Evolutionary conservation across 2,888 invertebrate genomes (phyloP).

Genomic region (Phorcus lineatus): DNA sequence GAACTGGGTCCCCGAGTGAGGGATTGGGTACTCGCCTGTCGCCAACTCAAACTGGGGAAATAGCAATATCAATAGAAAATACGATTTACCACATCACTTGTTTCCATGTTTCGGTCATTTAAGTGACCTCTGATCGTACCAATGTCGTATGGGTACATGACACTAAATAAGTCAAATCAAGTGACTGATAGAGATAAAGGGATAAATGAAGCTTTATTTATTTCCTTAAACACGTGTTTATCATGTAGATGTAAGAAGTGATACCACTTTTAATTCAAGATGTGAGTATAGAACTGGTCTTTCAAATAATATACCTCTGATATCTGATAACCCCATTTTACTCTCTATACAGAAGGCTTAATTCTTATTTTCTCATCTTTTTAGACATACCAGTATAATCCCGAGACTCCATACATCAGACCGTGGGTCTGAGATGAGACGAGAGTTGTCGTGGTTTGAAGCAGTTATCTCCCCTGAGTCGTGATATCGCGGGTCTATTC

Average conservation of each 20-base stretch:
- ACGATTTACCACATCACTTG: not conserved
- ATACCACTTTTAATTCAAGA: too few relatives aligned
- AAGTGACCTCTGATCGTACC: too few relatives aligned
- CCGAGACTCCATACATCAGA: slow-evolving; percentile 11
- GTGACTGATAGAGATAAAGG: too few relatives aligned
- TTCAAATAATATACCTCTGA: too few relatives aligned
- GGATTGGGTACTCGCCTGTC: not conserved
- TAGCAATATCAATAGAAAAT: not conserved
- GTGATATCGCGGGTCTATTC: not conserved
- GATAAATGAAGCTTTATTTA: too few relatives aligned
- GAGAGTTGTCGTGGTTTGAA: not conserved
- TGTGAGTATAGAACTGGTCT: too few relatives aligned
- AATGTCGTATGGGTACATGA: too few relatives aligned
- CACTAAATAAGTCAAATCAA: not conserved
- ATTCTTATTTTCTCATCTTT: too few relatives aligned
- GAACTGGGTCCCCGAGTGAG: not conserved
- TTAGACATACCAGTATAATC: not conserved
- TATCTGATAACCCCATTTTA: too few relatives aligned
- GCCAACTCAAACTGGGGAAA: not conserved
- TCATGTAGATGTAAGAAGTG: too few relatives aligned
- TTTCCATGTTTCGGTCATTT: not conserved
- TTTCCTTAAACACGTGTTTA: too few relatives aligned
- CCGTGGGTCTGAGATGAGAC: not conserved
- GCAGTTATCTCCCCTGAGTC: slow-evolving; percentile 11
- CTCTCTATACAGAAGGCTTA: too few relatives aligned